These are phyloP conservation scores for Botrylloides violaceus DNA, from an alignment of 23 tunicate species.

Conservation along the genomic window DNA sequence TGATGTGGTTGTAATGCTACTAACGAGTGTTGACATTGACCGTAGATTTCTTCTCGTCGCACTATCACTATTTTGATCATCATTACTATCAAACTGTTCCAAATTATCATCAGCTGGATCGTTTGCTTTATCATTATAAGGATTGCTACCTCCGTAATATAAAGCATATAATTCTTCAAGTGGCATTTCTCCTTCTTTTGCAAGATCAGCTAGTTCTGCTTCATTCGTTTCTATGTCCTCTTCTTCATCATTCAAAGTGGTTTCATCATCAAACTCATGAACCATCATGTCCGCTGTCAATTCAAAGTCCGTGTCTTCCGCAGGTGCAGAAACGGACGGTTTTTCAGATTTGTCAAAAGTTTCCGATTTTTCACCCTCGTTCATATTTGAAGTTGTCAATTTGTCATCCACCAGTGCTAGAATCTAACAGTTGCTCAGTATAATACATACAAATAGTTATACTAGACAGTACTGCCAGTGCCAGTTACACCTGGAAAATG, in stretches of 20 bases:
- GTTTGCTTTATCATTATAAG: not conserved
- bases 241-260: slow-evolving; percentile 54
- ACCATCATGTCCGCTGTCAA: slow-evolving; percentile 48
- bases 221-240: slow-evolving; percentile 46
- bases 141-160: slow-evolving; percentile 31
- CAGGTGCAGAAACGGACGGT: slow-evolving; percentile 19
- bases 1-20: not conserved
- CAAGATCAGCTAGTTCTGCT: slow-evolving; percentile 69
- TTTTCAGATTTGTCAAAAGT: not conserved
- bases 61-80: slow-evolving; percentile 23
- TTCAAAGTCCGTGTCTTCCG: slow-evolving; percentile 53
- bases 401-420: too few species aligned
- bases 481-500: too few species aligned
- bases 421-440: too few species aligned
- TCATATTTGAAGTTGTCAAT: too few species aligned
- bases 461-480: too few species aligned
- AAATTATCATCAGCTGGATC: not conserved
- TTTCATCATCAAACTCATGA: slow-evolving; percentile 83
- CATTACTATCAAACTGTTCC: slow-evolving; percentile 1
- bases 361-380: not conserved
- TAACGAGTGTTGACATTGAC: slow-evolving; percentile 13
- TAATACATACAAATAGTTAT: too few species aligned
- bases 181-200: slow-evolving; percentile 89
- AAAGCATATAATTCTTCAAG: slow-evolving; percentile 48
- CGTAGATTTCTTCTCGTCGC: slow-evolving; percentile 18